These are phyloP conservation scores for Arremon aurantiirostris DNA, from an alignment of 2,797 vertebrate species.

Conservation along the genomic window DNA sequence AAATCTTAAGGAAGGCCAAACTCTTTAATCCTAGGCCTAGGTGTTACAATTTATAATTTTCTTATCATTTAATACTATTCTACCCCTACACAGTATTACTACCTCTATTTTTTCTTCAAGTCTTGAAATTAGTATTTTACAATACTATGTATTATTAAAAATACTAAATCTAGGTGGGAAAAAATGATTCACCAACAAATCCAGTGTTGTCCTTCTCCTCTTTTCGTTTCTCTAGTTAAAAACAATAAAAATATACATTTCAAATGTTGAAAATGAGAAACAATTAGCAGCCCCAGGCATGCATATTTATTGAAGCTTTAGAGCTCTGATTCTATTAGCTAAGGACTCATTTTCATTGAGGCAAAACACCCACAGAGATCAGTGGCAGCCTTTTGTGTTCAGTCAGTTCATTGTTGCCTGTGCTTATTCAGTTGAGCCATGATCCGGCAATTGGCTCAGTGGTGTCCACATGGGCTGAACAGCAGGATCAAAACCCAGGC, in stretches of 20 bases:
- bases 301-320: neutral
- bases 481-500: neutral
- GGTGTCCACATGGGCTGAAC: neutral
- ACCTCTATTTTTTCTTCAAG: neutral
- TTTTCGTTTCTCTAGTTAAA: neutral
- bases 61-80: neutral
- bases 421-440: fast-evolving
- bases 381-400: conserved; percentile 14
- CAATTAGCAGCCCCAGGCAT: neutral
- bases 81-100: neutral
- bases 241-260: neutral
- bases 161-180: neutral
- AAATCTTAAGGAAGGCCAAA: neutral
- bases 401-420: conserved; percentile 17
- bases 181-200: neutral
- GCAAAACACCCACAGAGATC: conserved; percentile 51
- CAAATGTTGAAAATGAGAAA: conserved; percentile 14
- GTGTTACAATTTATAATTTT: neutral
- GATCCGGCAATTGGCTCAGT: neutral
- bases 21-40: neutral
- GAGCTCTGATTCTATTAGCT: neutral
- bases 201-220: neutral
- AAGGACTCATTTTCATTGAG: neutral
- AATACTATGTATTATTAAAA: neutral
- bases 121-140: neutral